phyloP scores from a whole-genome alignment of 2,888 invertebrate species.

The Nemotelus nigrinus region DNA sequence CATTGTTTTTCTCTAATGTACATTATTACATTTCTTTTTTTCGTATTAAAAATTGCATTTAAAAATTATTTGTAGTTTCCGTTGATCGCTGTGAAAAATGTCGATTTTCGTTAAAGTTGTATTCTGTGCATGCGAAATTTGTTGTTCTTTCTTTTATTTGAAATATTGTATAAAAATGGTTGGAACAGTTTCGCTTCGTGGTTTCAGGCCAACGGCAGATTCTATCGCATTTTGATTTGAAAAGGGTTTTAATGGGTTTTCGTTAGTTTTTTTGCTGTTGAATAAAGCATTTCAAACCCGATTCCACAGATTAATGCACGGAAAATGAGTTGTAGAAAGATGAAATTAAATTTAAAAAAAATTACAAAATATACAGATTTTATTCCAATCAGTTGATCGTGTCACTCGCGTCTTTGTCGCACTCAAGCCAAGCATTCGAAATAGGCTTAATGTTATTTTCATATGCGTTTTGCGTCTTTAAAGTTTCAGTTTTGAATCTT shows the following conservation, averaged over 20 bases:
- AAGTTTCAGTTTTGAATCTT: conserved; percentile 11
- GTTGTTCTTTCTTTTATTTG: neutral
- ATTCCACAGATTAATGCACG: neutral
- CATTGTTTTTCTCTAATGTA: conserved; percentile 27
- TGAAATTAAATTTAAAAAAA: conserved; percentile 15
- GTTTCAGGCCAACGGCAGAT: too few relatives aligned
- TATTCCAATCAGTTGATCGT: conserved; percentile 22
- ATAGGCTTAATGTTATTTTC: too few relatives aligned
- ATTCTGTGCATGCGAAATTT: neutral
- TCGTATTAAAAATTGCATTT: too few relatives aligned
- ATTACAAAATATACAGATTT: conserved; percentile 36
- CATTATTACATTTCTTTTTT: conserved; percentile 23
- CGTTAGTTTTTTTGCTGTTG: neutral
- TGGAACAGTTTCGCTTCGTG: too few relatives aligned
- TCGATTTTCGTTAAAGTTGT: too few relatives aligned
- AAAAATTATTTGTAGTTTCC: too few relatives aligned
- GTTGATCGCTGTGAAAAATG: too few relatives aligned
- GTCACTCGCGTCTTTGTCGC: conserved; percentile 11
- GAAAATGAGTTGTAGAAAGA: conserved; percentile 9
- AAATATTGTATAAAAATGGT: too few relatives aligned
- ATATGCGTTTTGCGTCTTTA: neutral
- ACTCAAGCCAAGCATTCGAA: too few relatives aligned
- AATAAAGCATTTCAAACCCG: conserved; percentile 2
- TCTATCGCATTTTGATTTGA: neutral
- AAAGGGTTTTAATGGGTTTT: neutral